Evolutionary conservation across 2,888 invertebrate genomes (phyloP), one percentile per base, ranked within the genome.

Genomic region (Idaea biselata): DNA sequence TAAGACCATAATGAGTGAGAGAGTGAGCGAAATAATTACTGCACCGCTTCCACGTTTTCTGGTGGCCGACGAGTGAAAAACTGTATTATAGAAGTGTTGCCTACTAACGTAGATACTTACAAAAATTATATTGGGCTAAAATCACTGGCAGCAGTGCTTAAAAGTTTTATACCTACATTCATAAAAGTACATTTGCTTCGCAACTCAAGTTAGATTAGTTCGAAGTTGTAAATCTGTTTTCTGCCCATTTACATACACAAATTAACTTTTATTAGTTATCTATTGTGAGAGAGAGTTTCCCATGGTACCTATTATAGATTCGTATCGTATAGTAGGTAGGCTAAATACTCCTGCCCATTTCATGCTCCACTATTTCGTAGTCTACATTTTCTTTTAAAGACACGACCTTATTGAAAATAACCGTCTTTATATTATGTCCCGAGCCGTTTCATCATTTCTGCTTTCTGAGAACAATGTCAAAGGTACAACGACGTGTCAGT

Each of bases 191-290:
- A 65, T 65, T 44, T 44, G 44, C 65, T 72, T 66, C 69, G 65
- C 69, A 60, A 70, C 67, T 60, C 62, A 66, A 75, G 67, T 74
- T 74, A 69, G 73, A 80, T 77, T 64, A 68, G 67, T 68, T 67
- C 68, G 60, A 73, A 73, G 75, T 82, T 81, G 62, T 73, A 63
- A 79, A 83, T 76, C 76, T 74, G 78, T 79, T 81, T 73, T 71
- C 68, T 73, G 76, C 76, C 79, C 78, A 86, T 88, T 88, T 85
- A 82, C 83, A 84, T 87, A 85, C 75, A 81, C 83, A 87, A 89
- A 88, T 75, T 83, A 89, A 88, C 80, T 89, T 89, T 78, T 68
- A 44, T 44, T n/a, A 44, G 44, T 44, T 44, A 44, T 44, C 44
- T 44, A 44, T 44, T 44, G 44, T 44, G 14, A 6, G 44, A 44